Percentiles rank a stretch among this genome's conserved stretches.
Evolutionary conservation across 2,113 vertebrate genomes (phyloP).

Genomic region (Meriones unguiculatus): DNA sequence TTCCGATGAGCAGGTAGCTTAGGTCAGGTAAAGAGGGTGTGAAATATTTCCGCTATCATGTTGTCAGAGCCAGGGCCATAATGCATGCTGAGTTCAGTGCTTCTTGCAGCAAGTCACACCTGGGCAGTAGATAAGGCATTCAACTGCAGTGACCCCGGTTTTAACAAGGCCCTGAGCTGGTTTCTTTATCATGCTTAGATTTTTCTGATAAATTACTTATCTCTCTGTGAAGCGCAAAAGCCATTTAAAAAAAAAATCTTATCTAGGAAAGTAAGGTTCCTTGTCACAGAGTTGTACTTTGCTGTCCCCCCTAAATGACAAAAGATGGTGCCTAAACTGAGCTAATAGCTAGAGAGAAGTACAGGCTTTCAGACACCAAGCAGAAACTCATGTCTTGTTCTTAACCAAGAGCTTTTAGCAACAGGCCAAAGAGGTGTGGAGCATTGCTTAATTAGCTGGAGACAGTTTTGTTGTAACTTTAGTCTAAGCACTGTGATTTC

Average conservation of each 20-base stretch:
- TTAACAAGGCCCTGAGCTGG: constrained; percentile 17
- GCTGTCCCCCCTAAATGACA: not conserved
- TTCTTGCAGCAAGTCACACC: constrained; percentile 12
- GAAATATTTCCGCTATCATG: constrained; percentile 73
- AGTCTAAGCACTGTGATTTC: not conserved
- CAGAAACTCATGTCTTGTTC: constrained; percentile 20
- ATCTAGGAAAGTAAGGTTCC: constrained; percentile 37
- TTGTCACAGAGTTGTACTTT: constrained; percentile 36
- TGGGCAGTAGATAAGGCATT: constrained; percentile 52
- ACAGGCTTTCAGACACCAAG: constrained; percentile 16
- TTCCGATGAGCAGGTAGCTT: constrained; percentile 70
- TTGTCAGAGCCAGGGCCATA: constrained; percentile 21
- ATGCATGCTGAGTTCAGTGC: constrained; percentile 66
- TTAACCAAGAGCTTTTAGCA: not conserved
- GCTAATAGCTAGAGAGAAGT: constrained; percentile 33
- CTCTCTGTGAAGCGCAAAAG: constrained; percentile 52
- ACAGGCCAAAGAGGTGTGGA: not conserved
- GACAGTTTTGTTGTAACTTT: not conserved
- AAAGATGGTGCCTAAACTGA: not conserved
- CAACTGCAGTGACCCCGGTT: not conserved
- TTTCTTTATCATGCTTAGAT: constrained; percentile 46
- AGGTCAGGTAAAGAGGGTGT: constrained; percentile 80
- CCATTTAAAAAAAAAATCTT: constrained; percentile 68
- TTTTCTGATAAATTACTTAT: constrained; percentile 59
- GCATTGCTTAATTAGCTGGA: constrained; percentile 14